Percentiles rank a stretch among this genome's conserved stretches.
phyloP scores from a whole-genome alignment of 2,888 invertebrate species.

The Schizaphis graminum region DNA sequence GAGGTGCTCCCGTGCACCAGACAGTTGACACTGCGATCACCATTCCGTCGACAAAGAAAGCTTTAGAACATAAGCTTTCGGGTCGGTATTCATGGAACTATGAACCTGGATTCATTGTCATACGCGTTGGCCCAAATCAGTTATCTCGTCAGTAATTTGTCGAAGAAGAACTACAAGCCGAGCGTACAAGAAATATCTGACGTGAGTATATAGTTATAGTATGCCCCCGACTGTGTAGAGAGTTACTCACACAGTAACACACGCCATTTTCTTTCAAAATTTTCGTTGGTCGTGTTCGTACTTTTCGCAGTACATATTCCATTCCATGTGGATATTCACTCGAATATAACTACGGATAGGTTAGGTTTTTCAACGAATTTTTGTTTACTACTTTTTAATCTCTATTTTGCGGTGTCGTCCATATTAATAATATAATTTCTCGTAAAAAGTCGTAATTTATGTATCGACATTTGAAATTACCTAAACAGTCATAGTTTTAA shows the following conservation, averaged over 20 bases:
- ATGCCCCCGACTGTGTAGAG: not conserved
- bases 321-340: not conserved
- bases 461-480: not conserved
- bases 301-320: not conserved
- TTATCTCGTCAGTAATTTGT: constrained; percentile 95
- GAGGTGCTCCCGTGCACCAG: not conserved
- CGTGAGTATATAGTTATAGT: constrained; percentile 77
- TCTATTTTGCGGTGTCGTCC: not conserved
- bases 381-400: not conserved
- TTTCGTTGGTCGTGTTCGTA: not conserved
- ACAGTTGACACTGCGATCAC: not conserved
- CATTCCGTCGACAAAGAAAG: constrained; percentile 76
- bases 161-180: constrained; percentile 94
- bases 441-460: not conserved
- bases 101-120: constrained; percentile 99
- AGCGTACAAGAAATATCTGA: constrained; percentile 89
- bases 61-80: constrained; percentile 95
- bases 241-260: not conserved
- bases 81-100: constrained; percentile 93
- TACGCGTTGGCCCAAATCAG: constrained; percentile 99
- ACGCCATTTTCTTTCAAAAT: not conserved
- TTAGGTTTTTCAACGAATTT: not conserved
- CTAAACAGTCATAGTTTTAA: not conserved
- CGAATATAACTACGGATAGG: not conserved
- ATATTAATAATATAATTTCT: not conserved